Evolutionary conservation across 2,797 vertebrate species (phyloP), one percentile per base, ranked within the genome.

Genomic region (Gymnothorax javanicus): DNA sequence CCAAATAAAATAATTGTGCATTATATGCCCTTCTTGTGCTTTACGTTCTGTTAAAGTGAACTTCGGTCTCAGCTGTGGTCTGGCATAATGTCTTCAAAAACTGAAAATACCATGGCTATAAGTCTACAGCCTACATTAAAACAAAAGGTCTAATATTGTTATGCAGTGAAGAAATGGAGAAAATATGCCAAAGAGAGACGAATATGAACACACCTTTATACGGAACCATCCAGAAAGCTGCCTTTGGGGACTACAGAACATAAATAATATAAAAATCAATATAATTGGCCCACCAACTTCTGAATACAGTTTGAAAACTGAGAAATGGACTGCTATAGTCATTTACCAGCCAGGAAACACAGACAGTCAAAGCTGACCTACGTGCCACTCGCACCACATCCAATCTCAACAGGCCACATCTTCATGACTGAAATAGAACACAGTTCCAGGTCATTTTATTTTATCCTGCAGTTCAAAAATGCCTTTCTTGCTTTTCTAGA

Each of bases 81-180:
- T 13, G 71, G 33, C 11, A 43, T 17, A 43, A 43, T 73, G 64
- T n/a, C 23, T n/a, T 67, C 64, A 67, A 11, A n/a, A 1, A 67
- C 64, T 67, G 64, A 67, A 67, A 67, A 67, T n/a, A 67, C 5
- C 71, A 43, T 11, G 25, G 25, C 71, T 73, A 43, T 57, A 43
- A 20, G 27, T 54, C 54, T 7, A 67, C 50, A 73, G 33, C 71
- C 71, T 27, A 4, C 27, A 11, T 6, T 23, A 64, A 67, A 64
- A 59, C 43, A 20, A 82, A 86, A 82, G 77, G 82, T 77, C 79
- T 82, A 81, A 86, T 79, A 82, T 86, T 82, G 77, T 54, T 82
- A 67, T 54, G 57, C 71, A 58, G 84, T 2, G 20, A 85, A 67
- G 33, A 77, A 54, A 77, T 56, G 54, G 17, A 82, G 33, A 25